Percentiles rank a stretch among this genome's conserved stretches.
Conservation (phyloP, 2,888 invertebrate genomes). For the Drymonia ruficornis region DNA sequence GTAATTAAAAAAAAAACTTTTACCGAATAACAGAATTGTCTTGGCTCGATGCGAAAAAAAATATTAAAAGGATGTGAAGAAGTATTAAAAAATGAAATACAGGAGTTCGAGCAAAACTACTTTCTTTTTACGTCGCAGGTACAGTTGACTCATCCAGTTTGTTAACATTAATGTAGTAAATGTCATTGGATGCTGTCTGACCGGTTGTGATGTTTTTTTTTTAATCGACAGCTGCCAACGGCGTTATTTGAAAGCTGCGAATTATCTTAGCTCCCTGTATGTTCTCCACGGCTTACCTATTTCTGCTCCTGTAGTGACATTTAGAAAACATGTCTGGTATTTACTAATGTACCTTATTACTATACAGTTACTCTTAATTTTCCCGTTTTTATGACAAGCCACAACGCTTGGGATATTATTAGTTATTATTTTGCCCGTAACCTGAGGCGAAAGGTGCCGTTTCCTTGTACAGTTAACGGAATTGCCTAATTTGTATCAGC, state of each 20-base stretch:
- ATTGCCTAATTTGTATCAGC: neutral
- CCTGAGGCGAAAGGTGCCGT: constrained; percentile 5
- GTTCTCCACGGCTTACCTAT: constrained; percentile 34
- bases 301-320: constrained; percentile 33
- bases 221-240: constrained; percentile 53
- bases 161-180: constrained; percentile 75
- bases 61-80: constrained; percentile 6
- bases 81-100: constrained; percentile 15
- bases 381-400: neutral
- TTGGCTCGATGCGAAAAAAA: neutral
- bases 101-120: constrained; percentile 50
- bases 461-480: neutral
- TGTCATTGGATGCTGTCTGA: constrained; percentile 71
- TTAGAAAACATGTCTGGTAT: constrained; percentile 21
- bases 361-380: no score
- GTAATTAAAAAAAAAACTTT: neutral
- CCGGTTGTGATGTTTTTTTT: constrained; percentile 66
- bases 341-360: constrained; percentile 22
- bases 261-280: constrained; percentile 41
- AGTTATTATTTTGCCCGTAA: constrained; percentile 10
- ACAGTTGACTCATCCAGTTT: constrained; percentile 65
- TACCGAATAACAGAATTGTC: neutral
- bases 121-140: constrained; percentile 66
- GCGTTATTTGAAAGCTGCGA: constrained; percentile 67
- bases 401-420: neutral